A percentile compares a stretch with the other conserved stretches of the same genome.
phyloP scores from a whole-genome alignment of 30 jellyfish, hydroid and myxozoan species.

The Aurelia sp. region DNA sequence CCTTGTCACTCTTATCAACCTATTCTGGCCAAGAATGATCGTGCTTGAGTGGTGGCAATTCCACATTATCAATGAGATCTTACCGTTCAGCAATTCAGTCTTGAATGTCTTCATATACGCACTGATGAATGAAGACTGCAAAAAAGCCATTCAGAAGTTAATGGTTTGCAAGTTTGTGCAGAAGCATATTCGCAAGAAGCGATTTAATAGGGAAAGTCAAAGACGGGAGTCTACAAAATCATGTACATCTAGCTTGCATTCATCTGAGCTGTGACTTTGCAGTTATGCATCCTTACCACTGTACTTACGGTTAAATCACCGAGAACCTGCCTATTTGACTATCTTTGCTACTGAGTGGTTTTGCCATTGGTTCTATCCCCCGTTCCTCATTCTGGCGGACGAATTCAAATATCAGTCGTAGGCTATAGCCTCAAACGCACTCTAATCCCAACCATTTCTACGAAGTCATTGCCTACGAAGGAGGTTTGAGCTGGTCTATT shows the following conservation, averaged over 20 bases:
- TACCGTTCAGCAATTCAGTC: conserved; percentile 48
- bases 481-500: too few species aligned
- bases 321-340: too few species aligned
- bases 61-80: conserved; percentile 19
- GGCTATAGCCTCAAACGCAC: too few species aligned
- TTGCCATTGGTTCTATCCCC: too few species aligned
- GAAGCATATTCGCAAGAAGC: neutral
- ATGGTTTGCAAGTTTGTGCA: neutral
- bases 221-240: neutral
- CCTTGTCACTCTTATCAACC: conserved; percentile 11
- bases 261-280: neutral
- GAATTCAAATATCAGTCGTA: too few species aligned
- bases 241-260: neutral
- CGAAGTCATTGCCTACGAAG: too few species aligned
- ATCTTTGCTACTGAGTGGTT: too few species aligned
- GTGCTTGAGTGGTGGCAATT: conserved; percentile 30
- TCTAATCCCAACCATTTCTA: too few species aligned
- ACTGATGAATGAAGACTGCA: conserved; percentile 33
- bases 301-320: too few species aligned
- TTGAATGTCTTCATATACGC: conserved; percentile 73
- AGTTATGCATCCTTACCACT: too few species aligned
- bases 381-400: too few species aligned
- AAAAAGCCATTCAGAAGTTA: neutral
- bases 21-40: neutral
- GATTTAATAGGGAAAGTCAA: neutral